Base-by-base conservation (phyloP, 2,888 invertebrate genomes). In the Liopterus haemorrhoidalis region DNA sequence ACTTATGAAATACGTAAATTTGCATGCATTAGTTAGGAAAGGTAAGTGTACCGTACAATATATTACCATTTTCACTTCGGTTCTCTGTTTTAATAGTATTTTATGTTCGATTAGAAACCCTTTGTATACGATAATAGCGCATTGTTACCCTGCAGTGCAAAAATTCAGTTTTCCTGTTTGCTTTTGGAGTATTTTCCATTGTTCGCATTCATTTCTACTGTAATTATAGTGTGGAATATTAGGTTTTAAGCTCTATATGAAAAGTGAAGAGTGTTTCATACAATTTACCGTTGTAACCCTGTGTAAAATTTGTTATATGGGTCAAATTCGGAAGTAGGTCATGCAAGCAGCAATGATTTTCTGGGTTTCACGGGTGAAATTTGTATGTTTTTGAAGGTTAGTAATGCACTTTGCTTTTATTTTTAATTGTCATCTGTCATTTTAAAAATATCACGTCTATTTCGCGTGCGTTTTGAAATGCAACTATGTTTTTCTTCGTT, bases 301-400 rank as follows among this genome's bases (percentile, higher is more conserved):
- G 15, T 18, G 15, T 32, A 41, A 16, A 16, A n/a, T 16, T 42
- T 14, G 42, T 33, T 36, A 45, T 32, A 45, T 45, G 39, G 45
- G 45, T 45, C 45, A 45, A 38, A 39, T 45, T 39, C 32, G 39
- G 33, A 45, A 45, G 32, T 45, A 39, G 45, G 45, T 45, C 45
- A 45, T 39, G 39, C 39, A 31, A n/a, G 38, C 44, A 44, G 44
- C 45, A 45, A 45, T 45, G 45, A 45, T 45, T 45, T 45, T 45
- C 45, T 45, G 32, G 42, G 45, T 45, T 39, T 45, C 31, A 39
- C 5, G 15, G 38, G 25, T 40, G 42, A 28, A 25, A 33, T 11
- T 19, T 33, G n/a, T 41, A 32, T 32, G 27, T 22, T 25, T 30
- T 31, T 21, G 22, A 19, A 33, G 18, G 45, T 45, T 45, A 39